Conservation (phyloP, 2,113 vertebrate genomes). For the Lepus europaeus region DNA sequence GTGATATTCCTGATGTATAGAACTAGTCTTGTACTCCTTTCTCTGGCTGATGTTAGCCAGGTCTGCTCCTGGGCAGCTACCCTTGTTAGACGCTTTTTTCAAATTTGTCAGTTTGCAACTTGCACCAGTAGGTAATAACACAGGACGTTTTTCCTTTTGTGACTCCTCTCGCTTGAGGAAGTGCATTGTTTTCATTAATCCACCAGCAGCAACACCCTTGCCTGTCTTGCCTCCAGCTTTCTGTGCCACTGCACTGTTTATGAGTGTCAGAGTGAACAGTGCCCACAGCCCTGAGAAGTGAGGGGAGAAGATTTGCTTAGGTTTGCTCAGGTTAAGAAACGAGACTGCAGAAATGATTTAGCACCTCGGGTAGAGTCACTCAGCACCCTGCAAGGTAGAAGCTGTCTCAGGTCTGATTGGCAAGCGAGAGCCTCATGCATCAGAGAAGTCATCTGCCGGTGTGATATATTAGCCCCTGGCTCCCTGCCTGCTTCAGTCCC, state of each 20-base stretch:
- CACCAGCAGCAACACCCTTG: not conserved
- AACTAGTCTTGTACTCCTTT: not conserved
- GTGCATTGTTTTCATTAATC: not conserved
- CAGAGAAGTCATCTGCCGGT: not conserved
- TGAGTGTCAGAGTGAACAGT: not conserved
- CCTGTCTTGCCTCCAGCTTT: not conserved
- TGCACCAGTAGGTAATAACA: not conserved
- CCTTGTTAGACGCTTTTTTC: not conserved
- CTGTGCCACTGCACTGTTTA: not conserved
- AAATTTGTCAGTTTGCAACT: not conserved
- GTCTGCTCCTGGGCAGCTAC: not conserved
- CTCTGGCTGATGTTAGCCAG: not conserved
- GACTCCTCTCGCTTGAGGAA: slow-evolving; percentile 10
- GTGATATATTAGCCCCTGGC: slow-evolving; percentile 43
- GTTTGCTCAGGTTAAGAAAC: slow-evolving; percentile 47
- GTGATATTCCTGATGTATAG: not conserved
- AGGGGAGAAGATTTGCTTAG: not conserved
- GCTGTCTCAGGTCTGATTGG: slow-evolving; percentile 51
- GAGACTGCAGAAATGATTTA: slow-evolving; percentile 68
- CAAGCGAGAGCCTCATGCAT: slow-evolving; percentile 51
- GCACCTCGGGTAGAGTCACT: slow-evolving; percentile 2
- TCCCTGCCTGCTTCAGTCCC: not conserved
- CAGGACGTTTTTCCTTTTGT: not conserved
- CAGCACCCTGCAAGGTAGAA: slow-evolving; percentile 22
- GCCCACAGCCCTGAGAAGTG: not conserved